A percentile compares a stretch with the other conserved stretches of the same genome.
These are phyloP conservation scores for Sesamia inferens DNA, from an alignment of 2,888 invertebrate species.

Conservation along the genomic window DNA sequence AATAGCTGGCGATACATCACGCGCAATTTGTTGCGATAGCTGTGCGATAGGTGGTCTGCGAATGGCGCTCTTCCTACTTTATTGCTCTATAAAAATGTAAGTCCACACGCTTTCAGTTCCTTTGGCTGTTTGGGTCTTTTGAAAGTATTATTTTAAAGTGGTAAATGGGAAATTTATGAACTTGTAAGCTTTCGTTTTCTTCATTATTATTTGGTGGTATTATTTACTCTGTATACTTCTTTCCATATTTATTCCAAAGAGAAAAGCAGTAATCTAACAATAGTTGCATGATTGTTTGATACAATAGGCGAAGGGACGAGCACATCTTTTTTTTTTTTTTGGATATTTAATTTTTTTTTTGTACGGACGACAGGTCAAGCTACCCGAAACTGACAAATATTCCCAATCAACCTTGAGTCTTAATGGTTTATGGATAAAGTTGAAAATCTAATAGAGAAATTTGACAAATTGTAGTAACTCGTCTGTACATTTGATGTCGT, in stretches of 20 bases:
- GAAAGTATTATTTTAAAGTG: slow-evolving; percentile 27
- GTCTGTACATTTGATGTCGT: too few relatives aligned
- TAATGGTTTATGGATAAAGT: too few relatives aligned
- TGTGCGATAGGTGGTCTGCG: slow-evolving; percentile 79
- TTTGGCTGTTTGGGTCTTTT: slow-evolving; percentile 46
- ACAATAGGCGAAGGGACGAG: background rate
- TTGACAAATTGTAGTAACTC: too few relatives aligned
- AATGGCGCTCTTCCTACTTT: slow-evolving; percentile 79
- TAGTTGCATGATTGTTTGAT: background rate
- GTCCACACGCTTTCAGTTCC: slow-evolving; percentile 60
- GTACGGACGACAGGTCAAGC: too few relatives aligned
- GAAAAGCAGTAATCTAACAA: background rate
- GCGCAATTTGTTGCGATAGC: slow-evolving; percentile 88
- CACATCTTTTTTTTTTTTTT: background rate
- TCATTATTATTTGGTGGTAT: background rate
- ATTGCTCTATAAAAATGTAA: slow-evolving; percentile 80
- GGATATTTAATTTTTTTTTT: too few relatives aligned
- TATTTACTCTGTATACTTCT: too few relatives aligned
- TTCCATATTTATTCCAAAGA: background rate
- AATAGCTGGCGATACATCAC: slow-evolving; percentile 84
- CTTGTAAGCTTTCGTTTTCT: background rate
- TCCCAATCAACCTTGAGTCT: too few relatives aligned
- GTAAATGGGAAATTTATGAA: slow-evolving; percentile 9
- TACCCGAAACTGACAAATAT: too few relatives aligned
- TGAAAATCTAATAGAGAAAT: too few relatives aligned